phyloP scores from a whole-genome alignment of 2,113 vertebrate genomes.

The Callipepla squamata region DNA sequence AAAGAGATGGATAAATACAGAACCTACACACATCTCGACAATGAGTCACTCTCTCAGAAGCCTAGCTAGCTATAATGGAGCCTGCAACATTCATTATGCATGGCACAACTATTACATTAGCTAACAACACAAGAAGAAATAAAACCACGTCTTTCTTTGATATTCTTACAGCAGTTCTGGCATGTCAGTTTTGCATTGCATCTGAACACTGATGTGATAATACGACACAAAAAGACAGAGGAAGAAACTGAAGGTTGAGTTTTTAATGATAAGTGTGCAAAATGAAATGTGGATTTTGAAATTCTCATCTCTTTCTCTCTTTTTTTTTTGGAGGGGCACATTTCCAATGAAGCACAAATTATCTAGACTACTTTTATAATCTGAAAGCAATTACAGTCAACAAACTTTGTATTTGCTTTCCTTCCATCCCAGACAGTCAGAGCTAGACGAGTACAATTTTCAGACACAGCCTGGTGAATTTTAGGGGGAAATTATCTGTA shows the following conservation, averaged over 20 bases:
- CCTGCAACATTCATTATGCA: not conserved
- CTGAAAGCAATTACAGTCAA: not conserved
- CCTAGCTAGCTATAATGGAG: not conserved
- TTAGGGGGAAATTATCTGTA: not conserved
- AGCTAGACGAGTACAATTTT: not conserved
- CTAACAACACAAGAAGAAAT: not conserved
- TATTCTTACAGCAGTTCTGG: not conserved
- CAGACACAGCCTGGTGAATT: not conserved
- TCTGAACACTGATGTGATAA: not conserved
- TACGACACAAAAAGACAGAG: not conserved
- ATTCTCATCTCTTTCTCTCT: not conserved
- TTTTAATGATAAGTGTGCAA: not conserved
- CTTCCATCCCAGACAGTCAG: not conserved
- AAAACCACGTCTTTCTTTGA: not conserved
- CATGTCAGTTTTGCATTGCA: not conserved
- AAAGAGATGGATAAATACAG: not conserved
- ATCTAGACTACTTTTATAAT: not conserved
- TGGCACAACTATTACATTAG: not conserved
- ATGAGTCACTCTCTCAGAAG: not conserved
- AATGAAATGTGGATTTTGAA: not conserved
- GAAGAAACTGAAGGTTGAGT: not conserved
- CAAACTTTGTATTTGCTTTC: not conserved
- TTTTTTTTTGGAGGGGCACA: accelerated
- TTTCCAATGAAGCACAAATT: not conserved
- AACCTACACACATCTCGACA: not conserved